A percentile compares a stretch with the other conserved stretches of the same genome.
phyloP scores from a whole-genome alignment of 2,797 vertebrate species.

The Varecia variegata region DNA sequence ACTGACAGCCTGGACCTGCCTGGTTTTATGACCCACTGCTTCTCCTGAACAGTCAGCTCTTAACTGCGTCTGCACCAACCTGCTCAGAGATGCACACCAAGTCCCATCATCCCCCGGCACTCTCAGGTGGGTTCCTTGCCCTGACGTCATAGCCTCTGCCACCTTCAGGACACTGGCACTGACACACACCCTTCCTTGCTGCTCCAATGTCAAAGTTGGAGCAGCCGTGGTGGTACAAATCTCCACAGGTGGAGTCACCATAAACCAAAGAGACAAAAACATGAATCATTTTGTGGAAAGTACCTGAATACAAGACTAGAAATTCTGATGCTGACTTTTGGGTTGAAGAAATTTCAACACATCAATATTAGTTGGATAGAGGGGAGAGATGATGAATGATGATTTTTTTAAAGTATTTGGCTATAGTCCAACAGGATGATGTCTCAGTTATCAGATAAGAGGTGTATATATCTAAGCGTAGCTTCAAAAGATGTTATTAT shows the following conservation, averaged over 20 bases:
- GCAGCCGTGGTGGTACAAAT: no score
- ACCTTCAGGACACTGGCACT: not conserved
- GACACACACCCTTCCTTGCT: not conserved
- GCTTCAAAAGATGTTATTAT: not conserved
- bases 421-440: not conserved
- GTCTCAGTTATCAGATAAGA: conserved; percentile 22
- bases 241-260: not conserved
- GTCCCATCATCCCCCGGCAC: not conserved
- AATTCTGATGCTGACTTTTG: not conserved
- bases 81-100: not conserved
- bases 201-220: not conserved
- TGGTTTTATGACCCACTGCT: not conserved
- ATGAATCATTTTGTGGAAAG: not conserved
- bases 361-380: not conserved
- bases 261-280: not conserved
- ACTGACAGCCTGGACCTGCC: not conserved
- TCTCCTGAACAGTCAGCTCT: not conserved
- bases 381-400: not conserved
- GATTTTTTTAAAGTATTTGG: not conserved
- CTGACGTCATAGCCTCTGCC: not conserved
- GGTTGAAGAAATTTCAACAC: not conserved
- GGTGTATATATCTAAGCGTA: not conserved
- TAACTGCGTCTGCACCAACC: not conserved
- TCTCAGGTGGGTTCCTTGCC: not conserved
- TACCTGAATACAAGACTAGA: not conserved